phyloP scores from a whole-genome alignment of 2,797 vertebrate species.

The Petrocephalus schoutedeni region DNA sequence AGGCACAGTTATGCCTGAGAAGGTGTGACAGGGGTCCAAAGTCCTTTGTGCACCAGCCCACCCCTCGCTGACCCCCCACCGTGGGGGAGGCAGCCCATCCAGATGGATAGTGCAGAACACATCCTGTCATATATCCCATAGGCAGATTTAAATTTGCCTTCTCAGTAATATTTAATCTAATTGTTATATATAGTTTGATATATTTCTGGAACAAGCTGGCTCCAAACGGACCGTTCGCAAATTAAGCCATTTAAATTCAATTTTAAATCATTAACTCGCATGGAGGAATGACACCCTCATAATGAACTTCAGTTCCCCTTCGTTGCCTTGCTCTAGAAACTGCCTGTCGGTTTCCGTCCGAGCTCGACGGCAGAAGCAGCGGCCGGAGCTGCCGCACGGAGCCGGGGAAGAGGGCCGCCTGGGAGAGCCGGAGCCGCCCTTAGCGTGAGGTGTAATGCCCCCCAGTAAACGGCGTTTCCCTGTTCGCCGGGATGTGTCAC shows the following conservation, averaged over 20 bases:
- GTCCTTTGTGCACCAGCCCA: neutral
- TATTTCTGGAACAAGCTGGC: neutral
- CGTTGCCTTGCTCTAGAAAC: neutral
- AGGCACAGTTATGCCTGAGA: neutral
- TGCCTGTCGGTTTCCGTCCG: neutral
- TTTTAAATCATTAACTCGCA: neutral
- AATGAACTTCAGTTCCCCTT: neutral
- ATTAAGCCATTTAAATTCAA: constrained; percentile 6
- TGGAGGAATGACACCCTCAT: neutral
- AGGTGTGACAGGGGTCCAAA: neutral
- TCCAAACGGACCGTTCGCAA: neutral
- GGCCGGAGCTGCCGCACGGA: neutral
- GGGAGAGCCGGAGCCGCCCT: neutral
- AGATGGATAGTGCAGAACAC: neutral
- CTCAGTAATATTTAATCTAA: neutral
- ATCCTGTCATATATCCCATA: neutral
- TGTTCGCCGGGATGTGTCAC: neutral
- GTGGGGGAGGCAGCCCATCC: neutral
- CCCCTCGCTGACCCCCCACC: neutral
- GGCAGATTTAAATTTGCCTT: neutral
- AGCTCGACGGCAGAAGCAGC: neutral
- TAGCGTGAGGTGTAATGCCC: neutral
- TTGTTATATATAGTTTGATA: neutral
- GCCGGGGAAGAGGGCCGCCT: neutral
- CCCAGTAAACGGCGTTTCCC: neutral